Evolutionary conservation across 2,888 invertebrate species (phyloP), one percentile per base, ranked within the genome.

Genomic region (Polymixis lichenea): DNA sequence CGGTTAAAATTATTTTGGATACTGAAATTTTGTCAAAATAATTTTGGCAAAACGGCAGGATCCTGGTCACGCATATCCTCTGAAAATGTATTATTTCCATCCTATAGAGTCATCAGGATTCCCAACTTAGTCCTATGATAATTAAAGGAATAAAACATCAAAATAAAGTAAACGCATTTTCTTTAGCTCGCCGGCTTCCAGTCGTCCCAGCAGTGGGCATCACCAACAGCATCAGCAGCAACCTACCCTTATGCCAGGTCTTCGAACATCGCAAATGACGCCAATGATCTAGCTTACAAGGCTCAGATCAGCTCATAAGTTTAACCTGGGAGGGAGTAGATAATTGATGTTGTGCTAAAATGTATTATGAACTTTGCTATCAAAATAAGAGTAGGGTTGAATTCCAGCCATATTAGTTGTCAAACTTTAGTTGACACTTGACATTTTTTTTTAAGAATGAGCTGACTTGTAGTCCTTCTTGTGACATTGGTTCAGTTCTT

Each of bases 261-360:
- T 8, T 94, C 95, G 0, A 94, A 94, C 86, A 90, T 94, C 91
- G 95, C 95, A 72, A 93, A 97, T 67, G 97, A 97, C 55, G 97
- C 97, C 11, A 98, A 98, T 83, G 97, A 98, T 78, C 90, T 98
- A 89, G 98, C 98, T 7, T 98, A 98, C 91, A 97, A 97, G 75
- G 97, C 97, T 6, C 98, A 98, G 86, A 95, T 95, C 77, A 95
- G 97, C 38, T 94, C 94, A 49, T 95, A 94, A 91, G 46, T 67
- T 68, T 61, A 62, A n/a, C 5, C 2, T 65, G 11, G 15, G 62
- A 4, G 15, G n/a, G 64, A 60, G n/a, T 64, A 67, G 58, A 22
- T 15, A 38, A 70, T 46, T 9, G 0, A 51, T 38, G 38, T 28
- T 28, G 28, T 51, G 43, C 32, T 80, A 13, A 53, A 65, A 49